phyloP scores from a whole-genome alignment of 2,113 vertebrate genomes.

The Heterocephalus glaber region DNA sequence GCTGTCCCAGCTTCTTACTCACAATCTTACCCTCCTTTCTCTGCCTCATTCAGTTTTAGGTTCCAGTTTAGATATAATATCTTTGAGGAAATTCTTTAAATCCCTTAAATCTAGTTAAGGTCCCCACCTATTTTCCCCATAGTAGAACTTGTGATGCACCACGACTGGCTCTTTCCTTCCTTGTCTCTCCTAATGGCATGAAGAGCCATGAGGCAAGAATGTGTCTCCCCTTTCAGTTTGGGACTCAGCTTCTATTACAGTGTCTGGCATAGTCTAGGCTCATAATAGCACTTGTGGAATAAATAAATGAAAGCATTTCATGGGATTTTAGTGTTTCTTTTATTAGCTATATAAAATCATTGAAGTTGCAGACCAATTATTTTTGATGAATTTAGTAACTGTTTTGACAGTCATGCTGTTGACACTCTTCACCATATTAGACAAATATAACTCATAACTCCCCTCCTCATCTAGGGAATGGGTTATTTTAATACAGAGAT shows the following conservation, averaged over 20 bases:
- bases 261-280: neutral
- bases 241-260: neutral
- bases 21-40: neutral
- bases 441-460: neutral
- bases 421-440: neutral
- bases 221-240: neutral
- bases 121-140: neutral
- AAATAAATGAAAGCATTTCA: constrained; percentile 26
- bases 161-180: neutral
- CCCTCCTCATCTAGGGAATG: neutral
- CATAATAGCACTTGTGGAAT: neutral
- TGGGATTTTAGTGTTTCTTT: constrained; percentile 32
- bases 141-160: neutral
- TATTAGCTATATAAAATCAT: neutral
- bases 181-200: neutral
- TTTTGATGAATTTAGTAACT: neutral
- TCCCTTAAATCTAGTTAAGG: neutral
- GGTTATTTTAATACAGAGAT: neutral
- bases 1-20: neutral
- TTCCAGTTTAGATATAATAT: neutral
- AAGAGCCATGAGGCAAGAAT: neutral
- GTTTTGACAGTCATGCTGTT: neutral
- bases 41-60: neutral
- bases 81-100: neutral
- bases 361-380: neutral